A percentile compares a stretch with the other conserved stretches of the same genome.
Conservation (phyloP, 2,113 vertebrate genomes). For the Nycticryphes semicollaris region DNA sequence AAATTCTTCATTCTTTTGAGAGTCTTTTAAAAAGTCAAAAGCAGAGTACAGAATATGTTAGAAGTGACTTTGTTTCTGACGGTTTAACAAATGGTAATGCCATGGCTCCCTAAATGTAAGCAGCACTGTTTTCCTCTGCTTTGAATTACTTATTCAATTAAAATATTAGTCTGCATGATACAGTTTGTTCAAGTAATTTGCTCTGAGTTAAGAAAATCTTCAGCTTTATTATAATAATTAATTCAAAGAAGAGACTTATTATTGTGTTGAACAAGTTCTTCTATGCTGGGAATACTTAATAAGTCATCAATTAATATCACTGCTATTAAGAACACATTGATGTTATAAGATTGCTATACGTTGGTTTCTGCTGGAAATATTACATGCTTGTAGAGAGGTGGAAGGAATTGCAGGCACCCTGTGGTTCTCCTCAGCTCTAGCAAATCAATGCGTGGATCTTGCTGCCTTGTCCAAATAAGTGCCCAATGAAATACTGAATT, state of each 20-base stretch:
- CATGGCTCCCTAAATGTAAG: not conserved
- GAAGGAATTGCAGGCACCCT: not conserved
- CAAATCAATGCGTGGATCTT: not conserved
- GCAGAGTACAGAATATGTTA: not conserved
- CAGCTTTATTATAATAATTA: conserved; percentile 40
- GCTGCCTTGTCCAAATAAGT: not conserved
- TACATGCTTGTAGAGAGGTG: not conserved
- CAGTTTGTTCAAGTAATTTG: conserved; percentile 42
- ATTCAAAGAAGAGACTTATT: conserved; percentile 17
- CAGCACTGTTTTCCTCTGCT: not conserved
- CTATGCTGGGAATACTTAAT: conserved; percentile 5
- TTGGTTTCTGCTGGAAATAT: not conserved
- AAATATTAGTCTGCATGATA: not conserved
- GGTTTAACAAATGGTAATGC: not conserved
- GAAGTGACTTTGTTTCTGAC: not conserved
- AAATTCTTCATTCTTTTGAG: not conserved
- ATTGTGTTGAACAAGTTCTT: not conserved
- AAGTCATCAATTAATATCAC: conserved; percentile 24
- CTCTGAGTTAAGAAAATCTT: conserved; percentile 14
- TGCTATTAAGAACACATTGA: not conserved
- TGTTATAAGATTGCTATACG: rapidly evolving
- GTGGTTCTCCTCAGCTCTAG: not conserved
- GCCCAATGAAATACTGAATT: not conserved
- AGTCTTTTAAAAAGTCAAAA: not conserved
- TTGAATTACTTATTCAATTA: conserved; percentile 11